Evolutionary conservation across 2,797 vertebrate species (phyloP).

Genomic region (Naso thynnoides): DNA sequence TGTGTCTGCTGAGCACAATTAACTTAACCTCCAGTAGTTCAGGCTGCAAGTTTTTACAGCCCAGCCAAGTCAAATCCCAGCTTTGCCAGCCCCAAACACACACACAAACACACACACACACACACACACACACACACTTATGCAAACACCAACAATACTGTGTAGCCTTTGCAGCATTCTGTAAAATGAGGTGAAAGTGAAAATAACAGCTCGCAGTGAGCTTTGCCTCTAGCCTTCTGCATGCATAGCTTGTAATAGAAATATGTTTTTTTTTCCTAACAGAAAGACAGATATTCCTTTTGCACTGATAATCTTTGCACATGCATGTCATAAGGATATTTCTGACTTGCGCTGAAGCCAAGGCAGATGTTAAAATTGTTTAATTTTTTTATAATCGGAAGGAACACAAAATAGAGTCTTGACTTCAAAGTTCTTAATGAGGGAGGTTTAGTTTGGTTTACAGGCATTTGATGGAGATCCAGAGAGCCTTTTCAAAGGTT

Average conservation of each 20-base stretch:
- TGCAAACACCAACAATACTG: not conserved
- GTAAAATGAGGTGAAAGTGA: not conserved
- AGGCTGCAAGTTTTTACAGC: slow-evolving; percentile 53
- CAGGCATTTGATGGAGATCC: not conserved
- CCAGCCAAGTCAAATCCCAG: slow-evolving; percentile 8
- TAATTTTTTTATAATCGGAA: not conserved
- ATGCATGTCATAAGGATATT: slow-evolving; percentile 8
- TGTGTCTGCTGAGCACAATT: slow-evolving; percentile 46
- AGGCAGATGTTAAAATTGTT: slow-evolving; percentile 1
- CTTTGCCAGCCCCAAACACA: slow-evolving; percentile 9
- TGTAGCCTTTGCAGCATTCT: slow-evolving; percentile 8
- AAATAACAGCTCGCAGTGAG: not conserved
- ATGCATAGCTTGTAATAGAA: not conserved
- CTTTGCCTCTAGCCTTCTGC: too few species aligned
- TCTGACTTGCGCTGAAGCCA: not conserved
- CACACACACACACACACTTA: slow-evolving; percentile 22
- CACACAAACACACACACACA: slow-evolving; percentile 31
- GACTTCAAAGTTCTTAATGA: not conserved
- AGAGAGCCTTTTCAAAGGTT: not conserved
- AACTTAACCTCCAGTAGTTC: slow-evolving; percentile 33
- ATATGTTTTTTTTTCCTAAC: not conserved
- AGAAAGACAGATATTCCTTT: not conserved
- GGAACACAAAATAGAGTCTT: not conserved
- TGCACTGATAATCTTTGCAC: not conserved
- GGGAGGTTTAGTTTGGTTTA: not conserved